phyloP scores from a whole-genome alignment of 1,140 invertebrate species.

The Lepidostoma basale region DNA sequence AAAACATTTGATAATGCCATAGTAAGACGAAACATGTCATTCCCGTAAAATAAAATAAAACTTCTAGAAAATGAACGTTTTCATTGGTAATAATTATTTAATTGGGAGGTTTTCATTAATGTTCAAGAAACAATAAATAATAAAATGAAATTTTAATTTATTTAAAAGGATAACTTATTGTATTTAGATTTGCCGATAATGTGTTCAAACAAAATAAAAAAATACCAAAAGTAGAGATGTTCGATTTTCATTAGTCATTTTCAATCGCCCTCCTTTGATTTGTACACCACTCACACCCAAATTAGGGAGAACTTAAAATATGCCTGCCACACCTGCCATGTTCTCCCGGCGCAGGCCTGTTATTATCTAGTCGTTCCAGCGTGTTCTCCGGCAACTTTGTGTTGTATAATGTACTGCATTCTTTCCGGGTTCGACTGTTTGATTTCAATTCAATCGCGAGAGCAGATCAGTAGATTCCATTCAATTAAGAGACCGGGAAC shows the following conservation, averaged over 20 bases:
- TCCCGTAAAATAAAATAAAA: too few species aligned
- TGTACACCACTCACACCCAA: conserved; percentile 36
- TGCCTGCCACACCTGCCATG: conserved; percentile 44
- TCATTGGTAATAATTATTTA: too few species aligned
- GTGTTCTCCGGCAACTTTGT: conserved; percentile 19
- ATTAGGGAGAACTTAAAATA: conserved; percentile 43
- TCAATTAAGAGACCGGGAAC: conserved; percentile 35
- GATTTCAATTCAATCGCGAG: conserved; percentile 31
- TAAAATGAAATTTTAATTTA: too few species aligned
- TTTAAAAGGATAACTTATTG: too few species aligned
- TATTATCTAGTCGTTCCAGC: conserved; percentile 40
- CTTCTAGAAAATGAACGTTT: too few species aligned
- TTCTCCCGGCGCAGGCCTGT: conserved; percentile 37
- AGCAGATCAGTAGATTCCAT: conserved; percentile 29
- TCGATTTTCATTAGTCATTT: conserved; percentile 29
- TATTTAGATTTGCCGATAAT: too few species aligned
- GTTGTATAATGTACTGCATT: conserved; percentile 13
- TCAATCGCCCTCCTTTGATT: conserved; percentile 32
- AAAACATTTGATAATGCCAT: too few species aligned
- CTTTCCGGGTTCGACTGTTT: conserved; percentile 23
- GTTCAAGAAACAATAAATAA: too few species aligned
- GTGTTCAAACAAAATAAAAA: too few species aligned
- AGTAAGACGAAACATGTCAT: too few species aligned
- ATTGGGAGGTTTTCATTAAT: too few species aligned
- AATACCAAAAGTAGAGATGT: conserved; percentile 3